Conservation (phyloP, 2,797 vertebrate species). For the Coccyzus lansbergi region DNA sequence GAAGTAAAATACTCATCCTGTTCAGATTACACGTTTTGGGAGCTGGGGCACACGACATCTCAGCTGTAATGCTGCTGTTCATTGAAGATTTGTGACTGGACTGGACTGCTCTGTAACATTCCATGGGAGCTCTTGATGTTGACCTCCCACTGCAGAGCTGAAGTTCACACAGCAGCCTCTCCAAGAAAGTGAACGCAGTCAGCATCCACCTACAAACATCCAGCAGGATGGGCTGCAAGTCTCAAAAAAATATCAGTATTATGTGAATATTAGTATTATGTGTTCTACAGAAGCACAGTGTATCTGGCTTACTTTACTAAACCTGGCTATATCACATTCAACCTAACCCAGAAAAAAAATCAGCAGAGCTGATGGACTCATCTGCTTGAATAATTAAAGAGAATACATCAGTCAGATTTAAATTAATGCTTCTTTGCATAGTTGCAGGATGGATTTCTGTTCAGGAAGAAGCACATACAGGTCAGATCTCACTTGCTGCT, state of each 20-base stretch:
- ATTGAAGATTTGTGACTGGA: fast-evolving
- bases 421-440: neutral
- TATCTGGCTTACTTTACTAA: neutral
- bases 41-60: neutral
- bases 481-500: neutral
- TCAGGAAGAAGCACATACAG: neutral
- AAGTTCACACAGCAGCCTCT: neutral
- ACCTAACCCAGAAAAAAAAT: neutral
- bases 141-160: neutral
- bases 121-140: neutral
- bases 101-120: fast-evolving
- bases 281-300: neutral
- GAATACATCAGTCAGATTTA: neutral
- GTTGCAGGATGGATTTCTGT: neutral
- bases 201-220: neutral
- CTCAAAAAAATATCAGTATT: neutral
- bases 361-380: neutral
- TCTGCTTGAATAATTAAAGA: neutral
- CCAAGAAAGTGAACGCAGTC: neutral
- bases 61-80: neutral
- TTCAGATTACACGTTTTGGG: neutral
- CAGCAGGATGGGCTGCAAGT: neutral
- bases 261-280: neutral
- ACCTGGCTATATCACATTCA: neutral
- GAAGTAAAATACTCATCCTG: neutral